Evolutionary conservation across 92 coral and sea anemone genomes (phyloP).

Genomic region (Muricea muricata): DNA sequence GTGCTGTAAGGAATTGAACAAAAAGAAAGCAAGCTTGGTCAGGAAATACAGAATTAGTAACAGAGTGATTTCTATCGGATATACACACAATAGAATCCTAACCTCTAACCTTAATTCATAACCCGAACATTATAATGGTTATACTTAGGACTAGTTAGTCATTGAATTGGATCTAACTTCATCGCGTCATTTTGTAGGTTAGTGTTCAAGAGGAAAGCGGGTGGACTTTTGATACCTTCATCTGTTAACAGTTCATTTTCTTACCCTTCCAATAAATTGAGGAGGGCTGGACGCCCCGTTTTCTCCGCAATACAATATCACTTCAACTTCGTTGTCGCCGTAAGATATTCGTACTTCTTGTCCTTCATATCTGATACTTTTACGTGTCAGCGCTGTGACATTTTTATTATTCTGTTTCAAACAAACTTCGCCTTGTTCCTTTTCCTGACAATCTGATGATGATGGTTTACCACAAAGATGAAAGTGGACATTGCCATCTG

Average conservation of each 20-base stretch:
- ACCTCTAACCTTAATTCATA: too few species aligned
- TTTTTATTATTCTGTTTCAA: background rate
- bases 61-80: background rate
- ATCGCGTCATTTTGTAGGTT: too few species aligned
- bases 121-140: too few species aligned
- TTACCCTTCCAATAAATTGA: constrained; percentile 25
- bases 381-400: background rate
- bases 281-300: constrained; percentile 1
- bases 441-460: background rate
- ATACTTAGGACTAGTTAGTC: too few species aligned
- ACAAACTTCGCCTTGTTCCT: background rate
- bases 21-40: background rate
- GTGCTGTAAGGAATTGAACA: background rate
- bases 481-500: background rate
- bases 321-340: background rate
- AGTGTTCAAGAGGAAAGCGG: too few species aligned
- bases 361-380: background rate
- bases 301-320: constrained; percentile 13
- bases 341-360: constrained; percentile 14
- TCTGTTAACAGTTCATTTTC: background rate
- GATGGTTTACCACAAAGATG: background rate
- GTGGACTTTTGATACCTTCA: too few species aligned
- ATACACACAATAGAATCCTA: too few species aligned
- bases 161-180: too few species aligned
- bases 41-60: background rate